A percentile compares a stretch with the other conserved stretches of the same genome.
phyloP scores from a whole-genome alignment of 2,797 vertebrate genomes.

The Aeoliscus strigatus region DNA sequence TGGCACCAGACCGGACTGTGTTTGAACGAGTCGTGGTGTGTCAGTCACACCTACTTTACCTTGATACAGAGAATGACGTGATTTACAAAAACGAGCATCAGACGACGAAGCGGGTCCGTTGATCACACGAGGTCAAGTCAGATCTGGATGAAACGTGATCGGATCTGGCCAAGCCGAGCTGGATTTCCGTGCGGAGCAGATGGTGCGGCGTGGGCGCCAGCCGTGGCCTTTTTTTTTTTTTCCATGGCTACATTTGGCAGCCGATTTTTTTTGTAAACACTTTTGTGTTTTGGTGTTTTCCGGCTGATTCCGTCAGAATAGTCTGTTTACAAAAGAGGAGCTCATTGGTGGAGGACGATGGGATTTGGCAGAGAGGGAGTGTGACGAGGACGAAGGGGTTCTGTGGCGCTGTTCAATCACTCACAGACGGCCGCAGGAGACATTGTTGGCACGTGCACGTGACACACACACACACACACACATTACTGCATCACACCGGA shows the following conservation, averaged over 20 bases:
- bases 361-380: constrained; percentile 48
- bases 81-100: no score
- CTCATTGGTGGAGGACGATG: constrained; percentile 31
- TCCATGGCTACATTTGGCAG: constrained; percentile 32
- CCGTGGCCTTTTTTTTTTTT: constrained; percentile 4
- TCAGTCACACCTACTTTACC: no score
- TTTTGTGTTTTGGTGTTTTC: constrained; percentile 30
- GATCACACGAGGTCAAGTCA: no score
- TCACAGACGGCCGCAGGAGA: constrained; percentile 32
- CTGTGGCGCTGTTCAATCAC: constrained; percentile 22
- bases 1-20: no score
- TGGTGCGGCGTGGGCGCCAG: no score
- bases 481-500: no score
- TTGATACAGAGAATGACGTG: no score
- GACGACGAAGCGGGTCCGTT: no score
- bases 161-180: no score
- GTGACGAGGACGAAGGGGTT: constrained; percentile 28
- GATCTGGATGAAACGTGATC: no score
- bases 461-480: constrained; percentile 4
- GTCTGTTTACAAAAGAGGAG: constrained; percentile 40
- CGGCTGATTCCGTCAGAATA: constrained; percentile 27
- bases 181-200: no score
- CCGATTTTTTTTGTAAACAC: constrained; percentile 12
- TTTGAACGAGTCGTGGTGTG: no score
- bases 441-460: constrained; percentile 24